Conservation (phyloP, 2,888 invertebrate species). For the Aphodius granarius region DNA sequence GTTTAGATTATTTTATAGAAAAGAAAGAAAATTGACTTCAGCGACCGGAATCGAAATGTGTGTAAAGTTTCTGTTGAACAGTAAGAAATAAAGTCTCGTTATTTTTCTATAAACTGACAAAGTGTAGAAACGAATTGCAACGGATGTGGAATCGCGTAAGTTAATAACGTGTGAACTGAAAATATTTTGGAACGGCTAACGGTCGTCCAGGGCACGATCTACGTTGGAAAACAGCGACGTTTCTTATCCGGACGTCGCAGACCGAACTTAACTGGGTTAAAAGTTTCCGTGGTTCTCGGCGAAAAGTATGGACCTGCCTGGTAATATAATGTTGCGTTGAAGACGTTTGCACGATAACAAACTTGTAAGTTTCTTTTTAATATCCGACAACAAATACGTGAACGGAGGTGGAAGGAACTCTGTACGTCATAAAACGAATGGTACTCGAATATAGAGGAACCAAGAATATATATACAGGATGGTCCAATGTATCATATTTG, state of each 20-base stretch:
- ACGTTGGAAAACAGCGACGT: not conserved
- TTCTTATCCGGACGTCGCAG: not conserved
- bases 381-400: not conserved
- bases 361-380: not conserved
- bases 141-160: not conserved
- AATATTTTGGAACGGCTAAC: not conserved
- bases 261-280: not conserved
- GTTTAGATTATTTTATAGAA: no score
- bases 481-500: no score
- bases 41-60: not conserved
- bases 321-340: not conserved
- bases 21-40: not conserved
- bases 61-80: not conserved
- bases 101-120: not conserved
- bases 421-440: not conserved
- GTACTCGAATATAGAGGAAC: no score
- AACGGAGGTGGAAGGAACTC: not conserved
- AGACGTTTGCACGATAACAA: not conserved
- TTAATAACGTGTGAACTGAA: not conserved
- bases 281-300: not conserved
- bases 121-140: not conserved
- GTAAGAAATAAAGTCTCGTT: not conserved
- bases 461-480: no score
- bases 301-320: not conserved
- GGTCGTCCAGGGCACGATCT: not conserved